Conservation (phyloP, 92 coral and sea anemone genomes). For the Umimayanthus chanpuru region DNA sequence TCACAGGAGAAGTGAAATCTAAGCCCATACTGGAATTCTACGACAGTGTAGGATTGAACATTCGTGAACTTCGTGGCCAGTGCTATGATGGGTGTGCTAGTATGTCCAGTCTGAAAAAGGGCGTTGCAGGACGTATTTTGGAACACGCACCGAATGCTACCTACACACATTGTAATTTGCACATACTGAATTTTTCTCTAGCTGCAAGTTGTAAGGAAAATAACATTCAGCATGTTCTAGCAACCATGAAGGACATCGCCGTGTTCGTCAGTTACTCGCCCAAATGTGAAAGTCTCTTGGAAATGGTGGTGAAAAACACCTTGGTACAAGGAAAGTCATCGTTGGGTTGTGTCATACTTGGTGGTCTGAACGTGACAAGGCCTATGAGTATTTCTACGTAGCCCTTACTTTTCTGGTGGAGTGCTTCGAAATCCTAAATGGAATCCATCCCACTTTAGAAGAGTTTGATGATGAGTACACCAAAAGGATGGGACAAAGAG, state of each 20-base stretch:
- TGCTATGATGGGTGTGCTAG: constrained; percentile 7
- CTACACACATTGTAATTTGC: not conserved
- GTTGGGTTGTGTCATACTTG: not conserved
- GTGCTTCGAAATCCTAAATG: no score
- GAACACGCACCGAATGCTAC: constrained; percentile 10
- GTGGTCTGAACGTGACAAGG: constrained; percentile 3
- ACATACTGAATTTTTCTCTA: not conserved
- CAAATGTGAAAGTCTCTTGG: not conserved
- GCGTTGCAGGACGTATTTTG: not conserved
- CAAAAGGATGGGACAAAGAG: no score
- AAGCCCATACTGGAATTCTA: not conserved
- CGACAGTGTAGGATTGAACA: no score
- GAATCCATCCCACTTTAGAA: no score
- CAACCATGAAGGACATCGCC: not conserved
- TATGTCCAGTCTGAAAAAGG: constrained; percentile 2
- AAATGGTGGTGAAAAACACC: not conserved
- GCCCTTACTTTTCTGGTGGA: no score
- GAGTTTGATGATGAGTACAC: no score
- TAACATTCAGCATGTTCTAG: not conserved
- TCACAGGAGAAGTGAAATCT: constrained; percentile 22
- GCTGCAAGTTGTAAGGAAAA: not conserved
- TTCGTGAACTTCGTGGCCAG: constrained; percentile 33
- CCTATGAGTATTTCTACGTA: not conserved
- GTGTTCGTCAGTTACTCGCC: not conserved
- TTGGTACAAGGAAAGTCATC: not conserved